A percentile compares a stretch with the other conserved stretches of the same genome.
Conservation (phyloP, 2,113 vertebrate species). For the Ammospiza nelsoni region DNA sequence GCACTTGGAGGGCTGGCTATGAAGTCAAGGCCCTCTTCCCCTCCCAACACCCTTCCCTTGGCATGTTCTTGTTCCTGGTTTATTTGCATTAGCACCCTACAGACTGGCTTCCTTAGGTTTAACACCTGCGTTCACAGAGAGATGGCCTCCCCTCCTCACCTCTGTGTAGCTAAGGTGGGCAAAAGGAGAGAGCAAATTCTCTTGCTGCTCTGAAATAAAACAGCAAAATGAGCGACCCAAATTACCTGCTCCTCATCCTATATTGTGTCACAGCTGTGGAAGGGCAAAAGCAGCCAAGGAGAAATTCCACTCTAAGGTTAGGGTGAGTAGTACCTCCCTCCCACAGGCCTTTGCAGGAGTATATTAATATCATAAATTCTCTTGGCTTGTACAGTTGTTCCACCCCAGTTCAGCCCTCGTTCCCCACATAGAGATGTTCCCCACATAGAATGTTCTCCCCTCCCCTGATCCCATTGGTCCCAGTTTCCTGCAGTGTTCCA, state of each 20-base stretch:
- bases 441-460: neutral
- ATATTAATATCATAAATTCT: neutral
- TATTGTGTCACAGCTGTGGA: too few relatives aligned
- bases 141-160: neutral
- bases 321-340: neutral
- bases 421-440: neutral
- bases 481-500: neutral
- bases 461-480: neutral
- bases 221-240: neutral
- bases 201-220: neutral
- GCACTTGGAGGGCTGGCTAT: neutral
- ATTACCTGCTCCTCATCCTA: neutral
- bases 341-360: neutral
- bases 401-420: too few relatives aligned
- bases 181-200: neutral
- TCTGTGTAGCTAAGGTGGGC: neutral
- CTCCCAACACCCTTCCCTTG: neutral
- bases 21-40: accelerated
- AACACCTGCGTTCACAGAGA: neutral
- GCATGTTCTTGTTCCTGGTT: neutral
- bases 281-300: neutral
- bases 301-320: neutral
- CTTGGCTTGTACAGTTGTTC: neutral
- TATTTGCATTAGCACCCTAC: neutral
- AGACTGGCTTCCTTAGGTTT: neutral